phyloP scores from a whole-genome alignment of 2,113 vertebrate species.

The Actenoides hombroni region DNA sequence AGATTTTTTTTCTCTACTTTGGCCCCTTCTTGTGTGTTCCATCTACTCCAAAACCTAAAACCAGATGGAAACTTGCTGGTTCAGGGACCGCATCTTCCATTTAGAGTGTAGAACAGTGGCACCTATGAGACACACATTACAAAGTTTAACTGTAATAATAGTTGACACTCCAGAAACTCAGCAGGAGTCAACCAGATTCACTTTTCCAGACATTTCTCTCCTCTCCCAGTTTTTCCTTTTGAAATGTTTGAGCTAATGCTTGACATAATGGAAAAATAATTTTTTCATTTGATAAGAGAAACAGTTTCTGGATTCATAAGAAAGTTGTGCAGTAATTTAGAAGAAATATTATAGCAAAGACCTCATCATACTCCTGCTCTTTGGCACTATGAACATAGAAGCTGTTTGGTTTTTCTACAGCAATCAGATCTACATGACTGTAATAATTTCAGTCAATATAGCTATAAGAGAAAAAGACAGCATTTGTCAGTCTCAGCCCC shows the following conservation, averaged over 20 bases:
- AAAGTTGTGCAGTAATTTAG: neutral
- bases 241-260: neutral
- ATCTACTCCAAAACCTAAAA: neutral
- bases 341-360: neutral
- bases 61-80: neutral
- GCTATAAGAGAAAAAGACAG: neutral
- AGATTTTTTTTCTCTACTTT: neutral
- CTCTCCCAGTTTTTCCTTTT: neutral
- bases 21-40: neutral
- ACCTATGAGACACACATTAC: neutral
- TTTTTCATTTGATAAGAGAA: neutral
- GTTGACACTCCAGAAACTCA: constrained; percentile 1
- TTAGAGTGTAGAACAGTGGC: neutral
- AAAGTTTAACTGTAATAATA: neutral
- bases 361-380: neutral
- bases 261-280: neutral
- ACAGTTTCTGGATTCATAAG: neutral
- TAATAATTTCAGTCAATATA: neutral
- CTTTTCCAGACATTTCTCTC: neutral
- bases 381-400: neutral
- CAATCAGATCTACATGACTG: neutral
- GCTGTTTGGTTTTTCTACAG: neutral
- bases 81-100: neutral
- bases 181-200: neutral
- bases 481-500: neutral